Base-by-base conservation (phyloP, 2,888 invertebrate species). In the Hydropsyche betteni region DNA sequence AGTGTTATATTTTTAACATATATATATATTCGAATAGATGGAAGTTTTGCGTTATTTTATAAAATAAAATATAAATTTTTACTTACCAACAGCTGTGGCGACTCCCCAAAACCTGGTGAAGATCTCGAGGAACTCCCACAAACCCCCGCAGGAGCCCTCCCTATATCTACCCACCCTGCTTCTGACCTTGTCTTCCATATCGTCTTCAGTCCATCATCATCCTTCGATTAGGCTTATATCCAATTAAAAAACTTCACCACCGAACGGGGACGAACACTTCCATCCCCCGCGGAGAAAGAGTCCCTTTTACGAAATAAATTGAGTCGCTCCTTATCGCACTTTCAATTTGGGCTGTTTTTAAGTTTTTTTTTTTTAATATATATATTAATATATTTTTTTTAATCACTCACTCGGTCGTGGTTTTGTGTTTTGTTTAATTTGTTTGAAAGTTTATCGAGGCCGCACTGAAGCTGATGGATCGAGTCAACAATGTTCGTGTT, bases 21-120 rank as follows among this genome's bases (percentile, higher is more conserved):
- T n/a, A n/a, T n/a, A n/a, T n/a, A n/a, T n/a, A n/a, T n/a, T 24
- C 24, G 24, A 24, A 24, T 24, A 2, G 24, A 24, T 24, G 24
- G 24, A 24, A 24, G 24, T 24, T 24, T 24, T 2, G 2, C 2
- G 2, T 24, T 24, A 24, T 24, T n/a, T 24, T 24, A 24, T 2
- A 24, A 24, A 24, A 24, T 24, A 24, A 24, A 24, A 24, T 24
- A 24, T 24, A 24, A 2, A 24, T 24, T 24, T 24, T 24, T 24
- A 79, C 79, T 79, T 64, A 79, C 79, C 79, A 14, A 79, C 77
- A 44, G 79, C 76, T 5, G 79, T 79, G 55, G 79, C 79, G 14
- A 79, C 76, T 12, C 79, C 79, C 76, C 77, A 77, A 50, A 79
- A 70, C 5, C 79, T 44, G 14, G 77, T 76, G 76, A 79, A 72